Conservation (phyloP, 2,888 invertebrate species). For the Brachypterus glaber region DNA sequence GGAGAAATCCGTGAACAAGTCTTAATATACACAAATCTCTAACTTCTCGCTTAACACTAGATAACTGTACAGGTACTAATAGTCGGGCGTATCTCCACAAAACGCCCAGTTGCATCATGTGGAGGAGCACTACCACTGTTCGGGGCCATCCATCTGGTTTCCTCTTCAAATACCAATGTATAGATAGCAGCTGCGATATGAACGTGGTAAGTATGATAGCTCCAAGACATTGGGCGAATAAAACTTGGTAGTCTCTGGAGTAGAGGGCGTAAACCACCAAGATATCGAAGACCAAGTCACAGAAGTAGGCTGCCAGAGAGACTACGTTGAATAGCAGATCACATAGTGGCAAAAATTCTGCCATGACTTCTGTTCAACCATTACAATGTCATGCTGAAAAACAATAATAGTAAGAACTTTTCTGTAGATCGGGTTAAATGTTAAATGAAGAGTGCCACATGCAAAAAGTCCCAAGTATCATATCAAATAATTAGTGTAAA, state of each 20-base stretch:
- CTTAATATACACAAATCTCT: constrained; percentile 65
- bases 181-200: constrained; percentile 65
- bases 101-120: constrained; percentile 61
- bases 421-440: background rate
- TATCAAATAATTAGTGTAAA: too few relatives aligned
- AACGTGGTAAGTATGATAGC: constrained; percentile 64
- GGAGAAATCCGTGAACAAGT: constrained; percentile 77
- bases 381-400: constrained; percentile 37
- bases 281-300: constrained; percentile 82
- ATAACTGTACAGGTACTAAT: constrained; percentile 72
- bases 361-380: constrained; percentile 43
- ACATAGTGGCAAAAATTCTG: constrained; percentile 83
- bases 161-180: constrained; percentile 61
- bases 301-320: constrained; percentile 80
- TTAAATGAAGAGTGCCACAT: background rate
- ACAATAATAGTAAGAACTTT: too few relatives aligned
- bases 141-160: constrained; percentile 40
- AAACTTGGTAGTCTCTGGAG: constrained; percentile 53
- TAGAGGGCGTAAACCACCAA: constrained; percentile 77
- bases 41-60: constrained; percentile 76
- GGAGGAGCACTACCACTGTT: constrained; percentile 50
- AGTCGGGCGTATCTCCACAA: constrained; percentile 76
- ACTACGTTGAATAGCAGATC: constrained; percentile 87
- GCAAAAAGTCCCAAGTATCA: too few relatives aligned
- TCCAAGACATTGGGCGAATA: constrained; percentile 59